These are phyloP conservation scores for Tillus elongatus DNA, from an alignment of 2,888 invertebrate genomes.

Conservation along the genomic window DNA sequence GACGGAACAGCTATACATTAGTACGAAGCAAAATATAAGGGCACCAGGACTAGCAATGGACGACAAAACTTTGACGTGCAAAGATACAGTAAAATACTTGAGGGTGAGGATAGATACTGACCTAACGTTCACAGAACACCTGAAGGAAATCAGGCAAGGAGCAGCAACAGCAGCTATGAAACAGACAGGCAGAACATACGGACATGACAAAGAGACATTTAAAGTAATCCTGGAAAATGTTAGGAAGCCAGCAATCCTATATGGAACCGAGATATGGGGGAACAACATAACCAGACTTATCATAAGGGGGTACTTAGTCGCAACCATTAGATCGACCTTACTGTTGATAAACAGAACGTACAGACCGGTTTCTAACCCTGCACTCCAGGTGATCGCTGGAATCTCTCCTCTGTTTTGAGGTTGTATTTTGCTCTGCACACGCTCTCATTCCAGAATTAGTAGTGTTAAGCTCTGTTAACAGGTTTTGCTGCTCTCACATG, in stretches of 20 bases:
- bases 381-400: constrained; percentile 15
- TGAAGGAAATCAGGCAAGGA: constrained; percentile 4
- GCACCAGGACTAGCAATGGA: constrained; percentile 13
- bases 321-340: constrained; percentile 18
- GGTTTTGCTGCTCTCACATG: too few species aligned
- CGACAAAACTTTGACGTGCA: constrained; percentile 2
- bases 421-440: too few species aligned
- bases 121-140: constrained; percentile 13
- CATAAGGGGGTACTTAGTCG: constrained; percentile 15
- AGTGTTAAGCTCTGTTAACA: too few species aligned
- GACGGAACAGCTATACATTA: constrained; percentile 17
- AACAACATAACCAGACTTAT: constrained; percentile 13
- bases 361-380: too few species aligned
- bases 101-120: constrained; percentile 13
- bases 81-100: constrained; percentile 14
- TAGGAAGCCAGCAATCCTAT: background rate
- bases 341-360: too few species aligned
- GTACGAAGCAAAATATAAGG: constrained; percentile 8
- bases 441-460: too few species aligned
- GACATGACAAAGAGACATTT: background rate
- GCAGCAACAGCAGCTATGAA: background rate
- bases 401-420: constrained; percentile 11
- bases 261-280: background rate
- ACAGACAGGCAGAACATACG: background rate
- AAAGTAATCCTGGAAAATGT: background rate